phyloP scores from a whole-genome alignment of 2,797 vertebrate genomes.

The Pyrrhura leucotis region DNA sequence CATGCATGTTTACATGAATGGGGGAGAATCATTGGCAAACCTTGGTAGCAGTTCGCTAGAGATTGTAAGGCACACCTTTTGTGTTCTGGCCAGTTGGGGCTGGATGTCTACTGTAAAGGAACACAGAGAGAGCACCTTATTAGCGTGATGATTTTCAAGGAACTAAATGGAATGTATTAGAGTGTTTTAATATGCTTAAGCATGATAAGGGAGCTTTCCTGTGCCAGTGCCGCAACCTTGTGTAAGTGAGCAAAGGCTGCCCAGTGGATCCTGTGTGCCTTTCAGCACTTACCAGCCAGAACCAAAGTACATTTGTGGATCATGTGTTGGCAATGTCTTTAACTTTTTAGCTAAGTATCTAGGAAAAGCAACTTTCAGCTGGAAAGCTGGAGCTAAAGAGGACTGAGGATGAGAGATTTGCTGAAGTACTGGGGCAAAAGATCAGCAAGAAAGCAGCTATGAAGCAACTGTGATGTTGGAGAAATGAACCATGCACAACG shows the following conservation, averaged over 20 bases:
- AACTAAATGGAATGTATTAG: background rate
- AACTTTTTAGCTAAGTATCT: background rate
- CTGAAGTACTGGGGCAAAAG: background rate
- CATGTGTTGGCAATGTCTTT: background rate
- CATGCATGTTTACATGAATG: background rate
- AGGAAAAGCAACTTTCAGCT: background rate
- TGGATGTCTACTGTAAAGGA: background rate
- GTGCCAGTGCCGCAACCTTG: background rate
- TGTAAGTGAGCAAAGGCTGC: background rate
- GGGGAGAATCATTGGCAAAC: background rate
- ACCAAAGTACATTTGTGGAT: background rate
- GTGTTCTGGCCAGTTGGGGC: background rate
- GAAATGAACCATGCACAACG: rapidly evolving
- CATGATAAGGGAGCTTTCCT: background rate
- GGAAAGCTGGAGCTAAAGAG: background rate
- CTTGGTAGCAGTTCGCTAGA: background rate
- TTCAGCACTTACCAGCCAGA: background rate
- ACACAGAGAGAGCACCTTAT: background rate
- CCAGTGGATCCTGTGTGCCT: background rate
- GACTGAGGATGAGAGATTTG: background rate
- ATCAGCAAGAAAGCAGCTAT: background rate
- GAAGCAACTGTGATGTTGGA: background rate
- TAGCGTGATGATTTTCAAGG: background rate
- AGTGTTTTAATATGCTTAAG: background rate
- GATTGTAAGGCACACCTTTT: background rate